These are phyloP conservation scores for Muntiacus muntjak DNA, from an alignment of 2,113 vertebrate species.

Conservation along the genomic window DNA sequence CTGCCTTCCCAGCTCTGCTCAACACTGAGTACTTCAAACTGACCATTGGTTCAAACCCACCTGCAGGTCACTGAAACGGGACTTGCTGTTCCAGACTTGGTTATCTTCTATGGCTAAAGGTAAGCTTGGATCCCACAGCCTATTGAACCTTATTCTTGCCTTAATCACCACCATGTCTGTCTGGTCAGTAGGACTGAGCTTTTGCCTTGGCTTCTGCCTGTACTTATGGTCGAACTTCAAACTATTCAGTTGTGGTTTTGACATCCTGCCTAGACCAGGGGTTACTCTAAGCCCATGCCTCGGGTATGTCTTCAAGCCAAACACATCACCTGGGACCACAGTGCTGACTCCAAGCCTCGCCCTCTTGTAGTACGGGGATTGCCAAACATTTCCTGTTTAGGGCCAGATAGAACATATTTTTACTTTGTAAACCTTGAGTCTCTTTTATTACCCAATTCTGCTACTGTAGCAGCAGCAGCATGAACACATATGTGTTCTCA, in stretches of 20 bases:
- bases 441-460: neutral
- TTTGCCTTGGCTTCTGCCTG: neutral
- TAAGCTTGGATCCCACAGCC: neutral
- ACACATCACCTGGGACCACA: neutral
- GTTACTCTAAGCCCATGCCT: neutral
- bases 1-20: neutral
- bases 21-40: neutral
- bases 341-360: neutral
- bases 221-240: neutral
- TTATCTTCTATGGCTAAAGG: neutral
- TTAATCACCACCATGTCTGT: neutral
- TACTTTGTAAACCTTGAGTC: neutral
- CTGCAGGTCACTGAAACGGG: neutral
- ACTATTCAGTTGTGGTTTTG: neutral
- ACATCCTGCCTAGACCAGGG: neutral
- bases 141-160: neutral
- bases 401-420: neutral
- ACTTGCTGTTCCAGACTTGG: neutral
- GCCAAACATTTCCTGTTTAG: neutral
- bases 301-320: neutral
- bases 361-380: neutral
- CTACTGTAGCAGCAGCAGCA: neutral
- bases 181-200: neutral
- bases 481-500: neutral
- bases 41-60: neutral